These are phyloP conservation scores for Ochotona curzoniae DNA, from an alignment of 2,113 vertebrate genomes.

Conservation along the genomic window DNA sequence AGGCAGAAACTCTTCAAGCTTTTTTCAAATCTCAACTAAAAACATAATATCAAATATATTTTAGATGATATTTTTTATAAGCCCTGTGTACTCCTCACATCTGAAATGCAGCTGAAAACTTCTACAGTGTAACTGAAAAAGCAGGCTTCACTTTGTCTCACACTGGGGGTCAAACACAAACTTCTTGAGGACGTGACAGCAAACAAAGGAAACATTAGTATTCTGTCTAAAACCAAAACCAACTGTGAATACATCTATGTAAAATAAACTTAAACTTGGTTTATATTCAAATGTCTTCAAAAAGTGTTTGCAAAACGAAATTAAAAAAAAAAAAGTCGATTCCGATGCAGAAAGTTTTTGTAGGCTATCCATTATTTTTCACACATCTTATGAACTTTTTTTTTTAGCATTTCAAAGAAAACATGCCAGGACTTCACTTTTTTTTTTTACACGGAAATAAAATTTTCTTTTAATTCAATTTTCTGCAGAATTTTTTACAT, in stretches of 20 bases:
- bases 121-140: neutral
- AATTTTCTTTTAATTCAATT: too few relatives aligned
- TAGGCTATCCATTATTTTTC: too few relatives aligned
- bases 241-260: neutral
- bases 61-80: neutral
- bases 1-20: neutral
- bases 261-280: neutral
- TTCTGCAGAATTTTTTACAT: too few relatives aligned
- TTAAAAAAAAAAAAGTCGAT: too few relatives aligned
- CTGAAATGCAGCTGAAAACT: neutral
- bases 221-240: neutral
- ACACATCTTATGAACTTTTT: too few relatives aligned
- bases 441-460: too few relatives aligned
- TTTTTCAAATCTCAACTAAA: neutral
- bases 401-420: too few relatives aligned
- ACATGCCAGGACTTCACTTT: too few relatives aligned
- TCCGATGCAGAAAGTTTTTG: too few relatives aligned
- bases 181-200: neutral
- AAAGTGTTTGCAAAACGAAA: too few relatives aligned
- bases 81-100: neutral
- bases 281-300: neutral
- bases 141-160: neutral
- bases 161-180: too few relatives aligned
- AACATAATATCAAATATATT: neutral
- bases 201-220: neutral